Conservation (phyloP, 2,113 vertebrate species). For the Pelobates fuscus region DNA sequence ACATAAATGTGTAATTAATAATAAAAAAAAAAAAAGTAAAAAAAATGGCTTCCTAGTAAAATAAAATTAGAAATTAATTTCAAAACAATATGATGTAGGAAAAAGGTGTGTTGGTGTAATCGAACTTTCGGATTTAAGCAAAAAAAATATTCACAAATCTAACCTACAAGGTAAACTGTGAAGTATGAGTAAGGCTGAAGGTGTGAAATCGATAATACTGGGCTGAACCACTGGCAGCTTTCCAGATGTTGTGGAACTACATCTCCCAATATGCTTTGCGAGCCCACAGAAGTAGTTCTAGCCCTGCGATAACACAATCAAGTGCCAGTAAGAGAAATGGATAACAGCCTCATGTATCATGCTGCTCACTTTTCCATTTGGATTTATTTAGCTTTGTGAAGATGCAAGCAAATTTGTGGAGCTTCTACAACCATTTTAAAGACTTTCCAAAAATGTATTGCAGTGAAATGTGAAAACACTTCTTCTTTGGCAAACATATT, state of each 20-base stretch:
- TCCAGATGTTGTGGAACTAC: too few species aligned
- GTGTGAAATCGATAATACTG: conserved; percentile 59
- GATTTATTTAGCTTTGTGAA: conserved; percentile 34
- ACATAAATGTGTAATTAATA: too few species aligned
- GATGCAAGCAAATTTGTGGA: not conserved
- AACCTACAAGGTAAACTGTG: conserved; percentile 61
- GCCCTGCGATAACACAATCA: conserved; percentile 41
- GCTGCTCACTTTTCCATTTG: conserved; percentile 54
- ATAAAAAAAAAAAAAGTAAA: too few species aligned
- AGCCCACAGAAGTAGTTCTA: too few species aligned
- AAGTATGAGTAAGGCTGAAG: conserved; percentile 82
- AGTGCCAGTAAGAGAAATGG: conserved; percentile 64
- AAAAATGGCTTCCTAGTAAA: too few species aligned
- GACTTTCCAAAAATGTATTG: not conserved
- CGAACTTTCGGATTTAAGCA: too few species aligned
- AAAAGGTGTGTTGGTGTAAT: too few species aligned
- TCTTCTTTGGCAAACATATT: conserved; percentile 78
- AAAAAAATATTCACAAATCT: conserved; percentile 46
- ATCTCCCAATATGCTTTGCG: too few species aligned
- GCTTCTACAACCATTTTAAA: not conserved
- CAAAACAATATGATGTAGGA: too few species aligned
- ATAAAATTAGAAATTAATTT: too few species aligned
- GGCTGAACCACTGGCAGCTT: too few species aligned
- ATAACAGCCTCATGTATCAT: conserved; percentile 65
- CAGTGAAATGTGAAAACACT: conserved; percentile 57